Evolutionary conservation across 1,140 invertebrate species (phyloP).

Genomic region (Acromyrmex echinatior): DNA sequence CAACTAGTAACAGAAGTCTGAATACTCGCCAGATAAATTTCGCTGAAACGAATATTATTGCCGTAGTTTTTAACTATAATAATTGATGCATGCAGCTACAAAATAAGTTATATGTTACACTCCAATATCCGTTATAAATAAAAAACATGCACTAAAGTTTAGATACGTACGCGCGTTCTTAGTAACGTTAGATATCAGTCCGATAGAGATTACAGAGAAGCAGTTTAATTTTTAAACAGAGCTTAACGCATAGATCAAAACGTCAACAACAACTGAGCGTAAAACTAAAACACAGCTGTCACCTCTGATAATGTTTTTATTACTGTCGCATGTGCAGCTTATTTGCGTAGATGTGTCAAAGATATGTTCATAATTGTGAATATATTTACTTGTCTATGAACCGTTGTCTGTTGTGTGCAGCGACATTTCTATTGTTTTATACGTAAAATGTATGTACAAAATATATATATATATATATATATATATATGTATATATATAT

Average conservation of each 20-base stretch:
- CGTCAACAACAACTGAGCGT: background rate
- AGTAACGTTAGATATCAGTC: conserved; percentile 1
- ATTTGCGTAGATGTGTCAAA: conserved; percentile 77
- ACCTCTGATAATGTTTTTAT: conserved; percentile 67
- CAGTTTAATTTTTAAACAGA: conserved; percentile 27
- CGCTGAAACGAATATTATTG: conserved; percentile 9
- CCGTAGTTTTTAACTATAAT: conserved; percentile 33
- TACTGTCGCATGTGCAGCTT: conserved; percentile 74
- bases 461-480: background rate
- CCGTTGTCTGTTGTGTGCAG: conserved; percentile 70
- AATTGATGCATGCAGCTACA: conserved; percentile 34
- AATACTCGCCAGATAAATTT: conserved; percentile 47
- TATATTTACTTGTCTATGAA: conserved; percentile 62
- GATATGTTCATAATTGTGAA: conserved; percentile 73
- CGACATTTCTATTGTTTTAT: conserved; percentile 78
- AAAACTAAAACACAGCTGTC: conserved; percentile 53
- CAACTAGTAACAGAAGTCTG: conserved; percentile 8
- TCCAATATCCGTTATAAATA: conserved; percentile 17
- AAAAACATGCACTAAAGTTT: background rate
- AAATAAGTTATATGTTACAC: conserved; percentile 15
- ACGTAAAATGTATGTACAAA: conserved; percentile 67
- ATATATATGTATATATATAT: conserved; percentile 47
- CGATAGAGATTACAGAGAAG: background rate
- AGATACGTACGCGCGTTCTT: background rate
- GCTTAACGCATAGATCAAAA: conserved; percentile 26